A percentile compares a stretch with the other conserved stretches of the same genome.
Evolutionary conservation across 2,797 vertebrate genomes (phyloP).

Genomic region (Betta splendens): DNA sequence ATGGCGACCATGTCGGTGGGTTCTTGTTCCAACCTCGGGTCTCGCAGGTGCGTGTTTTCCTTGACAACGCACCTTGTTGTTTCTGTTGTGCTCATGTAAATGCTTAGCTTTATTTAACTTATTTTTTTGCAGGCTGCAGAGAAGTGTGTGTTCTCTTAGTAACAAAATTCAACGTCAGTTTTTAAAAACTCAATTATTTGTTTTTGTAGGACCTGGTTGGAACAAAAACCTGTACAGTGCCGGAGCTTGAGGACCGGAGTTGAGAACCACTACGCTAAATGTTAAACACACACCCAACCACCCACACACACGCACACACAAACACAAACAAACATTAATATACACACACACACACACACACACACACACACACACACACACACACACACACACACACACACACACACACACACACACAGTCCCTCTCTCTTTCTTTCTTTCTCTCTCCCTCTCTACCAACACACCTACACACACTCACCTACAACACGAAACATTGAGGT

Average conservation of each 20-base stretch:
- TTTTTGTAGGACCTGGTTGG: constrained; percentile 91
- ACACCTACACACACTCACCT: constrained; percentile 52
- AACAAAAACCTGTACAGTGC: constrained; percentile 90
- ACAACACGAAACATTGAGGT: constrained; percentile 79
- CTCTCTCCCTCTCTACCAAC: too few species aligned
- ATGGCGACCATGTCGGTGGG: constrained; percentile 74
- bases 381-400: constrained; percentile 42
- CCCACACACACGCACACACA: constrained; percentile 40
- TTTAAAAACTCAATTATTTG: constrained; percentile 87
- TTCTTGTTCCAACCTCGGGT: constrained; percentile 90
- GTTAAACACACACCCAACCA: constrained; percentile 66
- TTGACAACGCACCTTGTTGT: constrained; percentile 70
- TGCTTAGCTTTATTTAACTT: constrained; percentile 69
- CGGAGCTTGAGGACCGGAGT: constrained; percentile 90
- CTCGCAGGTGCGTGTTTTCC: constrained; percentile 75
- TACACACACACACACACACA: constrained; percentile 41
- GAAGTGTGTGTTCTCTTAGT: constrained; percentile 82
- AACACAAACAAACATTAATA: constrained; percentile 39
- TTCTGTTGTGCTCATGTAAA: constrained; percentile 83
- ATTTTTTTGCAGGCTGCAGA: constrained; percentile 80
- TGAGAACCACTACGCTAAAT: constrained; percentile 88
- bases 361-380: constrained; percentile 33
- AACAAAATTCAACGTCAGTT: constrained; percentile 73
- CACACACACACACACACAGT: constrained; percentile 34
- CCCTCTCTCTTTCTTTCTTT: too few species aligned